phyloP scores from a whole-genome alignment of 2,797 vertebrate genomes.

The Sphenodon punctatus region DNA sequence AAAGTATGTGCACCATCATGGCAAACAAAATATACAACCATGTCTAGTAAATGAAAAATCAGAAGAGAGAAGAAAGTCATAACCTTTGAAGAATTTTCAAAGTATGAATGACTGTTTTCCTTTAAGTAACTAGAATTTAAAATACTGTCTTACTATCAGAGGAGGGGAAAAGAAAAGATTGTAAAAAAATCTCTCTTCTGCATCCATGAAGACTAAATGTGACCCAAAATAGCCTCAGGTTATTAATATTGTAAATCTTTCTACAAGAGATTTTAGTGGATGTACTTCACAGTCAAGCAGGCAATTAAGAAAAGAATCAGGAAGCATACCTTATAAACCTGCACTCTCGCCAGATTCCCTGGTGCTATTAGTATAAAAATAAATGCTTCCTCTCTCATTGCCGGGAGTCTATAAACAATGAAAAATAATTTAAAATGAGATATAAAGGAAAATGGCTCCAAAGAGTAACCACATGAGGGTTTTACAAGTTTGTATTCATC shows the following conservation, averaged over 20 bases:
- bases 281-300: background rate
- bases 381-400: background rate
- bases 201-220: slow-evolving; percentile 10
- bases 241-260: slow-evolving; percentile 36
- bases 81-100: slow-evolving; percentile 37
- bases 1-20: background rate
- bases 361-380: background rate
- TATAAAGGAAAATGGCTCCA: background rate
- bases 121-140: slow-evolving; percentile 39
- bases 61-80: slow-evolving; percentile 18
- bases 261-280: background rate
- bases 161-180: slow-evolving; percentile 17
- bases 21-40: background rate
- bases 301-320: background rate
- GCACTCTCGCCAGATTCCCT: background rate
- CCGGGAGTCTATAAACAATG: background rate
- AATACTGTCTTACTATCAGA: background rate
- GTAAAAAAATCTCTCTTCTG: background rate
- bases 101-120: slow-evolving; percentile 30
- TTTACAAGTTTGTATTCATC: background rate
- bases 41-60: background rate
- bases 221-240: slow-evolving; percentile 31
- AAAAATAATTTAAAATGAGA: background rate
- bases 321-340: background rate
- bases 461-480: background rate